Conservation (phyloP, 2,797 vertebrate species). For the Vipera ursinii region DNA sequence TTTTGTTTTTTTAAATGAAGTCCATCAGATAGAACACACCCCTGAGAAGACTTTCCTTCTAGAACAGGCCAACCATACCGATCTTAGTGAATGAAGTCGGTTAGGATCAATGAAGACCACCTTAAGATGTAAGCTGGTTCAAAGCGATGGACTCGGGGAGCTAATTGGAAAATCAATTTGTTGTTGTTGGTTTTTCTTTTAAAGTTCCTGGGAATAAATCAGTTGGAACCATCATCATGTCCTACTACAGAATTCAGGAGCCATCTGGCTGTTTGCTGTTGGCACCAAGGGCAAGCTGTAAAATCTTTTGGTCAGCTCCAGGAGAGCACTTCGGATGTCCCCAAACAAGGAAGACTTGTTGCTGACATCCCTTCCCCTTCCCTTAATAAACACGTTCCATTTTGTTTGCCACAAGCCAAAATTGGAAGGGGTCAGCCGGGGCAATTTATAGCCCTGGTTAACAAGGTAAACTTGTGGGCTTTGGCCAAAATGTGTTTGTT, state of each 20-base stretch:
- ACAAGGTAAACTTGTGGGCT: slow-evolving; percentile 47
- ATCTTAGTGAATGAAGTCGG: neutral
- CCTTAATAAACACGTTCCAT: slow-evolving; percentile 8
- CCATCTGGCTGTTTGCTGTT: neutral
- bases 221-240: neutral
- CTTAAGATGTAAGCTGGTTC: neutral
- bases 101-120: neutral
- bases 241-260: neutral
- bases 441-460: slow-evolving; percentile 23
- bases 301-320: neutral
- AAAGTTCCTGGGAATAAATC: neutral
- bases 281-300: neutral
- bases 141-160: neutral
- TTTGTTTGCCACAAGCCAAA: slow-evolving; percentile 25
- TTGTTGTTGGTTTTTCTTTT: too few relatives aligned
- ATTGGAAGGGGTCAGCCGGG: slow-evolving; percentile 33
- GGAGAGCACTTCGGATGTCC: neutral
- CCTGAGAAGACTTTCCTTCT: neutral
- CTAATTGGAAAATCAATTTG: neutral
- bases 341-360: neutral
- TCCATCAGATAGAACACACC: neutral
- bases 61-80: neutral
- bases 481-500: neutral
- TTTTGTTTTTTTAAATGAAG: neutral
- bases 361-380: neutral